Evolutionary conservation across 1,140 invertebrate species (phyloP).

Genomic region (Drosophila pseudoobscura): DNA sequence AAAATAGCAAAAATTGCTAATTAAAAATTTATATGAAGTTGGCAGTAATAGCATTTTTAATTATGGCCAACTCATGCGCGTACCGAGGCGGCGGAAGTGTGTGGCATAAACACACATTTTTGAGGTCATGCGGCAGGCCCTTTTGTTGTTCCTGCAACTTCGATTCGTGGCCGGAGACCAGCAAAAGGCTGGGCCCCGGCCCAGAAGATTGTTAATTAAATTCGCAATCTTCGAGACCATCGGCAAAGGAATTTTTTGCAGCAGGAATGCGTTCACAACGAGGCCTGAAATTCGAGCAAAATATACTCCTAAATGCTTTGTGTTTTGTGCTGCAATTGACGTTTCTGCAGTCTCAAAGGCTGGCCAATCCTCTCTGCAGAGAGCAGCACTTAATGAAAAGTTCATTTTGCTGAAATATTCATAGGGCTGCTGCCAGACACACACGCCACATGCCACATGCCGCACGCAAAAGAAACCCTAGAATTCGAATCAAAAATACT

Average conservation of each 20-base stretch:
- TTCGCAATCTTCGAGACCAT: slow-evolving; percentile 32
- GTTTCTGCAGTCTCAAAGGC: slow-evolving; percentile 35
- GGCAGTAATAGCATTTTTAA: slow-evolving; percentile 82
- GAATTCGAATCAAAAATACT: no score
- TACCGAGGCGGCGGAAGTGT: slow-evolving; percentile 65
- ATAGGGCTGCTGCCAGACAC: slow-evolving; percentile 28
- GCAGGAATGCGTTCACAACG: slow-evolving; percentile 10
- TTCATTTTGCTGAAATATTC: slow-evolving; percentile 41
- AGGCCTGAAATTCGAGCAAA: slow-evolving; percentile 25
- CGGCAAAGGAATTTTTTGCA: slow-evolving; percentile 15
- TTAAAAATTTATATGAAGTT: slow-evolving; percentile 83
- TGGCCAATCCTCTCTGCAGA: no score
- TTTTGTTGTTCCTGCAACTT: slow-evolving; percentile 67
- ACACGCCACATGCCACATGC: neutral
- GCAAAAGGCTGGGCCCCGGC: slow-evolving; percentile 22
- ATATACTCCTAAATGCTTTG: neutral
- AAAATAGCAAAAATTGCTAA: slow-evolving; percentile 83
- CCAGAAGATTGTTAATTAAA: slow-evolving; percentile 43
- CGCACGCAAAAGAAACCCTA: slow-evolving; percentile 13
- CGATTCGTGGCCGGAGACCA: slow-evolving; percentile 29
- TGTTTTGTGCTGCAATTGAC: slow-evolving; percentile 24
- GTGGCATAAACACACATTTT: slow-evolving; percentile 78
- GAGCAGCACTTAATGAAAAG: slow-evolving; percentile 29
- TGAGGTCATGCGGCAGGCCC: slow-evolving; percentile 71
- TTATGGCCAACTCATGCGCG: slow-evolving; percentile 81